Evolutionary conservation across 2,113 vertebrate genomes (phyloP), one percentile per base, ranked within the genome.

Genomic region (Pelobates fuscus): DNA sequence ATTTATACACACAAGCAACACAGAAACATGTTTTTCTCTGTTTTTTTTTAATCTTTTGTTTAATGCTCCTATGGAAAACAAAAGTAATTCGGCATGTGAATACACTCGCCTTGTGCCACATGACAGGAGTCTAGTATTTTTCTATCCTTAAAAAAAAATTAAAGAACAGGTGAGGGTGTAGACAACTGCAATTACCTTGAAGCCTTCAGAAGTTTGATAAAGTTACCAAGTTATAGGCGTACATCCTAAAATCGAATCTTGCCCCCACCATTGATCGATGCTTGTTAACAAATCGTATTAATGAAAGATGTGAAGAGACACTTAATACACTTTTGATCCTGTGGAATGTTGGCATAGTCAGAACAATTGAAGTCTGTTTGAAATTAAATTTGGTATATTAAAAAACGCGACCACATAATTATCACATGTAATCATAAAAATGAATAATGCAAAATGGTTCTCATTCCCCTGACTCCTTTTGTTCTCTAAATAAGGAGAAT

Each of bases 321-420:
- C 27, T 37, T 21, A 12, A 54, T 54, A 41, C 25, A 61, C 43
- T 7, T 72, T 46, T 64, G 70, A 73, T 73, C 59, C 70, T 6
- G 8, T 52, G 46, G 59, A 73, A 65, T 73, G 61, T 65, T 75
- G 63, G 62, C 54, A 37, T 29, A 24, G 17, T 54, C 32, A 7
- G 18, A 58, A 49, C 67, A 27, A 25, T 67, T 65, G 23, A 66
- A 20, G 62, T 27, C 62, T 75, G 71, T 67, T 67, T 44, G 63
- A 67, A 59, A 75, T 75, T 67, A 74, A 55, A 66, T 67, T 74
- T 74, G 52, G 37, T 20, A 57, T 74, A 74, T 58, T 66, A 74
- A 74, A 63, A 37, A 66, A 58, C 26, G 62, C 43, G 54, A 29
- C 49, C 49, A 65, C 71, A 57, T 74, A 65, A 73, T 73, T 64